Conservation (phyloP, 2,797 vertebrate species). For the Diceros bicornis region DNA sequence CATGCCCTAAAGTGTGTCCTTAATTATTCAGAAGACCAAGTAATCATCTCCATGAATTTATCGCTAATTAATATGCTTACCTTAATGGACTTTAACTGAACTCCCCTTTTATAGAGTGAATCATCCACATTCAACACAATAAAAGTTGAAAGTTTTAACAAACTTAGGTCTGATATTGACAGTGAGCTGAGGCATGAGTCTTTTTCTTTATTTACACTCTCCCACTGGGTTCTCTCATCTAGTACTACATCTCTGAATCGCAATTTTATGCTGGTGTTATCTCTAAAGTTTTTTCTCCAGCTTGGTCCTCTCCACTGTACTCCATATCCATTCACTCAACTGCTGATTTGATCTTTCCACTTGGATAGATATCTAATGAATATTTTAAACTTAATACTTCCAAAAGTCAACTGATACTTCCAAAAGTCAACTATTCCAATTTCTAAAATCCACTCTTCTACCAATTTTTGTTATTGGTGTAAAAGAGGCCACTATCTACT, state of each 20-base stretch:
- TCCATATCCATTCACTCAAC: background rate
- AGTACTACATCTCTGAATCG: background rate
- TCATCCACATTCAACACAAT: background rate
- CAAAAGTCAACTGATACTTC: background rate
- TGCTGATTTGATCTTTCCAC: background rate
- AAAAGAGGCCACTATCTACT: background rate
- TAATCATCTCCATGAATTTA: constrained; percentile 61
- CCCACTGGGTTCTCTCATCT: background rate
- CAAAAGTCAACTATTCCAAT: background rate
- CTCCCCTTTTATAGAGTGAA: constrained; percentile 18
- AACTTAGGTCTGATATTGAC: background rate
- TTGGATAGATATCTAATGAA: background rate
- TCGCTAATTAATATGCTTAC: constrained; percentile 71
- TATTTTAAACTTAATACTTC: background rate
- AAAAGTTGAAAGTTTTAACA: constrained; percentile 44
- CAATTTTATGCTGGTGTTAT: background rate
- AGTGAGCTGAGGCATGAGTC: background rate
- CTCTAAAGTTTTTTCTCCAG: background rate
- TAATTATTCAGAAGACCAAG: constrained; percentile 78
- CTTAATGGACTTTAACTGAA: constrained; percentile 65
- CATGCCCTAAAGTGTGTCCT: constrained; percentile 46
- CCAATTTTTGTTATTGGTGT: background rate
- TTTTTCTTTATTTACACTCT: background rate
- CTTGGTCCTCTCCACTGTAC: background rate
- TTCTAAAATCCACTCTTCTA: background rate